Conservation (phyloP, 2,113 vertebrate species). For the Rhombomys opimus region DNA sequence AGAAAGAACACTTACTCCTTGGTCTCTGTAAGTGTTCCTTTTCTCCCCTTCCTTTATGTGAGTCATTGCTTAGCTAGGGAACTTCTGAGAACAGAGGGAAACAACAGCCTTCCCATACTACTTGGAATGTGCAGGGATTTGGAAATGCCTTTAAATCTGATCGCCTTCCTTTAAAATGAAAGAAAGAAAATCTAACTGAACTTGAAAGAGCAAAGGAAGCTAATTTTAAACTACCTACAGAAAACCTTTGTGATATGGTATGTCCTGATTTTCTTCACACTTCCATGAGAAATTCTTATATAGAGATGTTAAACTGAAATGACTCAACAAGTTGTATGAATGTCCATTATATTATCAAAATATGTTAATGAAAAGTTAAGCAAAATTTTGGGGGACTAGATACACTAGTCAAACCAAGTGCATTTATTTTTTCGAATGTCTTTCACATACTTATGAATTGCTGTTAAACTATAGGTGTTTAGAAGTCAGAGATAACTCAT, state of each 20-base stretch:
- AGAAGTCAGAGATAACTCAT: constrained; percentile 38
- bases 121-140: background rate
- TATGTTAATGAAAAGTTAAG: constrained; percentile 18
- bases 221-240: background rate
- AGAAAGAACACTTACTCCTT: background rate
- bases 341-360: background rate
- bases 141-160: background rate
- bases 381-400: background rate
- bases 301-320: background rate
- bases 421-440: background rate
- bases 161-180: background rate
- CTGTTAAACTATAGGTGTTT: background rate
- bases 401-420: constrained; percentile 25
- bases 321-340: background rate
- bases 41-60: background rate
- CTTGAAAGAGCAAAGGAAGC: background rate
- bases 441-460: background rate
- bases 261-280: background rate
- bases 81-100: background rate
- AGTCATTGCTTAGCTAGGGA: background rate
- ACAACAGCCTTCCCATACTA: background rate
- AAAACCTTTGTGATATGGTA: background rate
- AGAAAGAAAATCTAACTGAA: background rate
- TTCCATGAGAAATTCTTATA: background rate
- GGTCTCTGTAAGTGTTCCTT: background rate